These are phyloP conservation scores for Pelosia muscerda DNA, from an alignment of 2,888 invertebrate genomes.

Conservation along the genomic window DNA sequence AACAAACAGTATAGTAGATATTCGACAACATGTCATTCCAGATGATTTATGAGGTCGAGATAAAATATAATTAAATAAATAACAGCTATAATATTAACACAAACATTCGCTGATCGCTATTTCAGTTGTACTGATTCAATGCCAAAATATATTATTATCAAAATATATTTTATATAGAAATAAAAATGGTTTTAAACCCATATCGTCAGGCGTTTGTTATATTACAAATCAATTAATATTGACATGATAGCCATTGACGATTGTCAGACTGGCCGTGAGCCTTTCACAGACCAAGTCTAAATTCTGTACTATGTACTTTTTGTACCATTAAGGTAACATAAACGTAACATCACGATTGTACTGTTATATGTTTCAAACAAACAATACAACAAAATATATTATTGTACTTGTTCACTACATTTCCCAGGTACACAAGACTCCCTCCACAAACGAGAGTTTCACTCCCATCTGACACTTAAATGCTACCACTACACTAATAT, in stretches of 20 bases:
- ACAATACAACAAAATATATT: not conserved
- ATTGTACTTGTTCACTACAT: not conserved
- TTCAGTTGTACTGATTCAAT: not conserved
- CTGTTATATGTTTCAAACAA: not conserved
- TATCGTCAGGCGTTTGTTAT: not conserved
- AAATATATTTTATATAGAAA: not conserved
- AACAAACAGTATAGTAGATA: not conserved
- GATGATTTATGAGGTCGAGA: constrained; percentile 4
- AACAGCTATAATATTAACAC: not conserved
- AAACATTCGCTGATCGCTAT: not conserved
- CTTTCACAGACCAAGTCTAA: not conserved
- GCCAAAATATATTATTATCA: not conserved
- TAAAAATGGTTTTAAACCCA: not conserved
- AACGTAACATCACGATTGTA: not conserved
- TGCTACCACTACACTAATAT: not conserved
- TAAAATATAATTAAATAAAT: constrained; percentile 3
- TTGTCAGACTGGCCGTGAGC: not conserved
- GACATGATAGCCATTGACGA: not conserved
- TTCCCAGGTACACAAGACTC: constrained; percentile 1
- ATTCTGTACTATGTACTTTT: constrained; percentile 1
- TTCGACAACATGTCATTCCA: not conserved
- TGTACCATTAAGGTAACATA: not conserved
- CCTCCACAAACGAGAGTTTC: not conserved
- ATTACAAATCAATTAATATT: not conserved
- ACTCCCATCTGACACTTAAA: not conserved